Conservation (phyloP, 2,113 vertebrate genomes). For the Brachyistius frenatus region DNA sequence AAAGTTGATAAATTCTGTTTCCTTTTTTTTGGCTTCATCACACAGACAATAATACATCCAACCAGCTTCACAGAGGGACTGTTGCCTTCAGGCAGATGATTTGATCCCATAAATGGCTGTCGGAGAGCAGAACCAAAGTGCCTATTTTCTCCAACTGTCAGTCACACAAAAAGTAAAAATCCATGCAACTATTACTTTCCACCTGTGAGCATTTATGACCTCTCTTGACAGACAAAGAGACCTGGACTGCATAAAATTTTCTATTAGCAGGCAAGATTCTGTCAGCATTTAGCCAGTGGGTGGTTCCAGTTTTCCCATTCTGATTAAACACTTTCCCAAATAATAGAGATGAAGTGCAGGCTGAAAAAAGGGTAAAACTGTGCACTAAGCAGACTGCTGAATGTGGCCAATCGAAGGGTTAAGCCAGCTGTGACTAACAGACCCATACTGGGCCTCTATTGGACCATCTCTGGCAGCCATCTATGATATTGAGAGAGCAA, state of each 20-base stretch:
- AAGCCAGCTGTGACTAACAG: slow-evolving; percentile 78
- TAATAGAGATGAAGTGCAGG: slow-evolving; percentile 23
- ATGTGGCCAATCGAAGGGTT: slow-evolving; percentile 66
- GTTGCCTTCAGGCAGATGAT: slow-evolving; percentile 56
- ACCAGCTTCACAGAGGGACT: slow-evolving; percentile 31
- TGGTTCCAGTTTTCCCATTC: slow-evolving; percentile 42
- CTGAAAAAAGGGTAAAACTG: slow-evolving; percentile 35
- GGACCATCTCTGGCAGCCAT: slow-evolving; percentile 73
- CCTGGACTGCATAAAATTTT: slow-evolving; percentile 15
- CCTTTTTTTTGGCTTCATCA: slow-evolving; percentile 17
- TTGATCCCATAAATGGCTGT: slow-evolving; percentile 62
- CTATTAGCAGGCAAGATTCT: slow-evolving; percentile 31
- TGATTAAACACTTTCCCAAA: slow-evolving; percentile 50
- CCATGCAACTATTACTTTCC: slow-evolving; percentile 11
- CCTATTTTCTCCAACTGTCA: slow-evolving; percentile 39
- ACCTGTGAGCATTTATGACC: slow-evolving; percentile 30
- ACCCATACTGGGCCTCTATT: slow-evolving; percentile 63
- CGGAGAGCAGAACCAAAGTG: slow-evolving; percentile 23
- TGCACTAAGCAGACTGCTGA: slow-evolving; percentile 59
- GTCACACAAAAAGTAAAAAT: slow-evolving; percentile 52
- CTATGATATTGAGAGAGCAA: slow-evolving; percentile 64
- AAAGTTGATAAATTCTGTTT: slow-evolving; percentile 54
- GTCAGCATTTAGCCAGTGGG: slow-evolving; percentile 39
- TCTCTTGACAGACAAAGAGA: slow-evolving; percentile 29
- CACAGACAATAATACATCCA: slow-evolving; percentile 25